A percentile compares a stretch with the other conserved stretches of the same genome.
phyloP scores from a whole-genome alignment of 1,140 invertebrate genomes.

The Bombus polaris region DNA sequence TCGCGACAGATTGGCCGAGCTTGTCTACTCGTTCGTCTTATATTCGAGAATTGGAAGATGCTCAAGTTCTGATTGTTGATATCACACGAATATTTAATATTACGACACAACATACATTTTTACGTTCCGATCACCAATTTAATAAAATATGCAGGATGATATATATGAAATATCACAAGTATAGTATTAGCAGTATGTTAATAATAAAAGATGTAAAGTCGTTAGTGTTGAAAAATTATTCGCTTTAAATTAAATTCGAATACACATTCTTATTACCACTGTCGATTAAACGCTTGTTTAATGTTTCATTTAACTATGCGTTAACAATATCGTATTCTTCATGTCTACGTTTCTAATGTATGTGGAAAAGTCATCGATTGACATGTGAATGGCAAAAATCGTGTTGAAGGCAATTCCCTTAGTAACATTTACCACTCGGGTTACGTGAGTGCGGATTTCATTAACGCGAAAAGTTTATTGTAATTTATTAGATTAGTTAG shows the following conservation, averaged over 20 bases:
- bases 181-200: too few species aligned
- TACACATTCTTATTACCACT: neutral
- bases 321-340: neutral
- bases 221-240: neutral
- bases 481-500: slow-evolving; percentile 24
- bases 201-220: too few species aligned
- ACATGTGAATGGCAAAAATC: neutral
- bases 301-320: neutral
- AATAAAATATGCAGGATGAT: neutral
- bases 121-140: too few species aligned
- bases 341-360: neutral
- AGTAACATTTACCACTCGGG: neutral
- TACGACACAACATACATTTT: too few species aligned
- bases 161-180: neutral
- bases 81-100: too few species aligned
- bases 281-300: too few species aligned
- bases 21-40: too few species aligned
- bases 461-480: slow-evolving; percentile 9
- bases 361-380: neutral
- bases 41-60: neutral
- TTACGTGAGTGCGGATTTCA: neutral
- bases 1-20: neutral
- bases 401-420: too few species aligned
- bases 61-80: too few species aligned
- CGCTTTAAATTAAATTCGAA: neutral